Conservation (phyloP, 2,888 invertebrate genomes). For the Cloeon dipterum region DNA sequence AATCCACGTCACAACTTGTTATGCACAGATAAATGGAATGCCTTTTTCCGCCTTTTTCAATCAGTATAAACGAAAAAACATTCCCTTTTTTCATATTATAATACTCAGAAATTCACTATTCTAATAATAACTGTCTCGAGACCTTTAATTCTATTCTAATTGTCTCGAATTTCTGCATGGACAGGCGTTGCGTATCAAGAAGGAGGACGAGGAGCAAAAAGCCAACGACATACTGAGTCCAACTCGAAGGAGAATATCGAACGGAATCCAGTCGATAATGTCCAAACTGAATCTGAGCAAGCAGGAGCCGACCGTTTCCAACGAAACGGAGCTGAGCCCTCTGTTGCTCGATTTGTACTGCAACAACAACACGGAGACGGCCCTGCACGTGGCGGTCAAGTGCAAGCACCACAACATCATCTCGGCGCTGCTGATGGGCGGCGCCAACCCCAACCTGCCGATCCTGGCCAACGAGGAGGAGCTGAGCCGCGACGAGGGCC, state of each 20-base stretch:
- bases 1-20: too few relatives aligned
- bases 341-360: slow-evolving; percentile 50
- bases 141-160: too few relatives aligned
- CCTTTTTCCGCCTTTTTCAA: too few relatives aligned
- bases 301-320: slow-evolving; percentile 14
- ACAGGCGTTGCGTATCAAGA: background rate
- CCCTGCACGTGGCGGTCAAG: slow-evolving; percentile 59
- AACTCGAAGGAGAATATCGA: slow-evolving; percentile 51
- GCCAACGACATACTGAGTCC: slow-evolving; percentile 21
- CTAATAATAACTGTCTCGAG: too few relatives aligned
- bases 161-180: too few relatives aligned
- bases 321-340: slow-evolving; percentile 33
- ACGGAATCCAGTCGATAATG: slow-evolving; percentile 74
- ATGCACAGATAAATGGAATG: too few relatives aligned
- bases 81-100: too few relatives aligned
- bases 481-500: background rate
- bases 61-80: too few relatives aligned
- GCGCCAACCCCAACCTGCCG: slow-evolving; percentile 60
- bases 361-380: slow-evolving; percentile 55
- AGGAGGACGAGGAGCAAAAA: slow-evolving; percentile 2
- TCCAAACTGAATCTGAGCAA: slow-evolving; percentile 46
- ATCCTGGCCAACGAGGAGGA: slow-evolving; percentile 2
- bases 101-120: too few relatives aligned
- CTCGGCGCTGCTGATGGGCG: slow-evolving; percentile 41
- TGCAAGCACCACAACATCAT: slow-evolving; percentile 50